Evolutionary conservation across 2,797 vertebrate genomes (phyloP), one percentile per base, ranked within the genome.

Genomic region (Gymnocypris eckloni): DNA sequence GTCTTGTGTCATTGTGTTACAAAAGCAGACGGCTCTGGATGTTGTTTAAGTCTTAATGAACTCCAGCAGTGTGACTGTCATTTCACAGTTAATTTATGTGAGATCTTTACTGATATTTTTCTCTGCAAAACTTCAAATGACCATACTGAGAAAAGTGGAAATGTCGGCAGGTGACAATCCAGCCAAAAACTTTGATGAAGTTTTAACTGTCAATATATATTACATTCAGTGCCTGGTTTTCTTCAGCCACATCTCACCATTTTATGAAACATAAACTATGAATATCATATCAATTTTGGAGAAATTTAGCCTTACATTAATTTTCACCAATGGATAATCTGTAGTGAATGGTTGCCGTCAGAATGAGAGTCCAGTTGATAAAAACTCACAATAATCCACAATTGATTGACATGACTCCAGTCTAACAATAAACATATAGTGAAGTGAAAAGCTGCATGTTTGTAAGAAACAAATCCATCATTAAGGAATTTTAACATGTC

Each of bases 41-140:
- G 73, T 39, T 77, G 50, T 77, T 39, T n/a, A 77, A 77, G 73
- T n/a, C 33, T 77, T 39, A 77, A 77, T 77, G 75, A 56, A 50
- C 50, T 77, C 33, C 28, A 39, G 50, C 13, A 22, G 20, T 4
- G 18, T 54, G 73, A 22, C 18, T 54, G 18, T 54, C 73, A 76
- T 54, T 76, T 37, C 28, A 37, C 22, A 39, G 50, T 77, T 3
- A 3, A 77, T 56, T 76, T 39, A 33, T 56, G 18, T 56, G 50
- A 77, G 56, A 77, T 56, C 18, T 8, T 56, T 13, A 20, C 50
- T 77, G 28, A 56, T 56, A 6, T 54, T 28, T 75, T 75, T 52
- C 8, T 11, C 2, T 52, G 13, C 4, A 77, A 56, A 56, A 11
- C 33, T 3, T 13, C 73, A 39, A 15, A 56, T 39, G 33, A 37